Base-by-base conservation (phyloP, 2,888 invertebrate species). In the Pammene fasciana region DNA sequence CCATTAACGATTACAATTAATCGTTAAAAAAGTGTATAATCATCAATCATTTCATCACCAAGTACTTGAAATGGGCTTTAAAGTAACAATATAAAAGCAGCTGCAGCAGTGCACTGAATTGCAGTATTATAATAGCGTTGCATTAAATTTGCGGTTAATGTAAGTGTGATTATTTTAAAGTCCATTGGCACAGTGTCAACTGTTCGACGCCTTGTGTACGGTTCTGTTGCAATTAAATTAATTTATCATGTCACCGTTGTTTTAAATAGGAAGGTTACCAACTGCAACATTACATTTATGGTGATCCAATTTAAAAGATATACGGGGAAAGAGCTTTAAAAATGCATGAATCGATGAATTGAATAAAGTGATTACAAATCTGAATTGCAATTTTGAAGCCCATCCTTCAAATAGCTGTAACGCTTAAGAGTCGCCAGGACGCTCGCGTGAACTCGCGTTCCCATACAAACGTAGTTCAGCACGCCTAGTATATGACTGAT, bases 171-270 rank as follows among this genome's bases (percentile, higher is more conserved):
- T 70, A 70, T 67, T 62, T 38, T 34, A 50, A 67, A 62, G 50
- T 67, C 61, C 46, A 43, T 64, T 71, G 67, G 67, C 67, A 62
- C 62, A 38, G 55, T 72, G 68, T 66, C 72, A 72, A 62, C 65
- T 59, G 67, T 71, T 61, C 67, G 67, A 75, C 72, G 78, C 84
- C 86, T 84, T 80, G 82, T 76, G 81, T 86, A 80, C 78, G 75
- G 76, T 89, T 90, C 74, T 74, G 84, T 91, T 90, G 90, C 89
- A 87, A 87, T 86, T 84, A 84, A 83, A 84, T 88, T 90, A 73
- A 88, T 90, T 91, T 89, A 78, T 84, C 75, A 86, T 81, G 79
- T 90, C 80, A 79, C 89, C 77, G 75, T 80, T 83, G 81, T 81
- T 80, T 82, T 84, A 82, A 81, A 78, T 70, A 48, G 60, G 48